Evolutionary conservation across 1,140 invertebrate genomes (phyloP).

Genomic region (Drosophila asahinai): DNA sequence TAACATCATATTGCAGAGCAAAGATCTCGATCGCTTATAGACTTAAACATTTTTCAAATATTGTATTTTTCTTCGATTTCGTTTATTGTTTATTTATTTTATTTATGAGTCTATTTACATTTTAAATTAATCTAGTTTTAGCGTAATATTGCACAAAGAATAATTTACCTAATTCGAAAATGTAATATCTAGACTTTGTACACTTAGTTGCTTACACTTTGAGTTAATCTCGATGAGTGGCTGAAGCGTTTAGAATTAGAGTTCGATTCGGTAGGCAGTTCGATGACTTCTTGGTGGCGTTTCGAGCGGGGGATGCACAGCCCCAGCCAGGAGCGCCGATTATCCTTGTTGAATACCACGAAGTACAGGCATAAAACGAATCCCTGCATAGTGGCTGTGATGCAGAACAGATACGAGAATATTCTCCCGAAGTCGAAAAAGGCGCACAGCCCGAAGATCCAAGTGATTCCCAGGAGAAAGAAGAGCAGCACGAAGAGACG

Average conservation of each 20-base stretch:
- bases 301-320: conserved; percentile 19
- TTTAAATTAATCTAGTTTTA: neutral
- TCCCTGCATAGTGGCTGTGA: conserved; percentile 88
- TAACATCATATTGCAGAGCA: too few relatives aligned
- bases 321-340: conserved; percentile 86
- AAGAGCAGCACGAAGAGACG: conserved; percentile 87
- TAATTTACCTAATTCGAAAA: conserved; percentile 12
- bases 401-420: conserved; percentile 88
- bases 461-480: conserved; percentile 88
- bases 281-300: conserved; percentile 1
- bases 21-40: too few relatives aligned
- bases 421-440: conserved; percentile 85
- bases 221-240: conserved; percentile 8
- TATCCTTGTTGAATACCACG: conserved; percentile 87
- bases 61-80: neutral
- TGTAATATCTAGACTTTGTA: conserved; percentile 1
- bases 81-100: neutral
- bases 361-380: conserved; percentile 89
- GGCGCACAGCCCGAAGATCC: conserved; percentile 88
- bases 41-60: too few relatives aligned
- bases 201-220: conserved; percentile 22
- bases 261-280: conserved; percentile 14
- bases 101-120: neutral
- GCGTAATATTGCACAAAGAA: neutral
- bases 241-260: conserved; percentile 1